Conservation (phyloP, 2,113 vertebrate species). For the Syngnathus typhle region DNA sequence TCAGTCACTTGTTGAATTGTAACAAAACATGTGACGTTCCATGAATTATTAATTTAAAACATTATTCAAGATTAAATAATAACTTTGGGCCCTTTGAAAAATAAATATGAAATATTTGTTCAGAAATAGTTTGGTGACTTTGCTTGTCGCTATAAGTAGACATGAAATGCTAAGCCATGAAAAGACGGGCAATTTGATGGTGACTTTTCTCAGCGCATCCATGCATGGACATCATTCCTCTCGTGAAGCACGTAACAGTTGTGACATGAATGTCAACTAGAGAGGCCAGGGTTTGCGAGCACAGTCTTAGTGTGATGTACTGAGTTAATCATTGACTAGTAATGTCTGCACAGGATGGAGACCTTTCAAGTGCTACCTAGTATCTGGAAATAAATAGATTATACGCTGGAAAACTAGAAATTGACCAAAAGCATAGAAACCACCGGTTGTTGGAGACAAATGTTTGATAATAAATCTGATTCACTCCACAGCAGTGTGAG, state of each 20-base stretch:
- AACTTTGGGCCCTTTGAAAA: not conserved
- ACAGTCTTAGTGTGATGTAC: slow-evolving; percentile 29
- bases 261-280: slow-evolving; percentile 73
- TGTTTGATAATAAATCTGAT: not conserved
- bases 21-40: slow-evolving; percentile 33
- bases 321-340: slow-evolving; percentile 65
- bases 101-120: not conserved
- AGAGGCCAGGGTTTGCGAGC: slow-evolving; percentile 34
- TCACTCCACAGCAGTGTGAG: not conserved
- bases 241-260: slow-evolving; percentile 62
- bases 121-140: not conserved
- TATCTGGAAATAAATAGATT: not conserved
- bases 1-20: slow-evolving; percentile 59
- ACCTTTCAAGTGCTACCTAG: not conserved
- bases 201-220: slow-evolving; percentile 37
- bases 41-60: slow-evolving; percentile 60
- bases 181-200: slow-evolving; percentile 14
- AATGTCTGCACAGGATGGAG: slow-evolving; percentile 19
- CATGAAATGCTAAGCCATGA: slow-evolving; percentile 42
- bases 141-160: not conserved
- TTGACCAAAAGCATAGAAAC: no score
- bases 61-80: not conserved
- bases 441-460: not conserved
- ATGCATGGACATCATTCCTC: slow-evolving; percentile 52
- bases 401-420: no score